Evolutionary conservation across 1,140 invertebrate genomes (phyloP), one percentile per base, ranked within the genome.

Genomic region (Drosophila lini): DNA sequence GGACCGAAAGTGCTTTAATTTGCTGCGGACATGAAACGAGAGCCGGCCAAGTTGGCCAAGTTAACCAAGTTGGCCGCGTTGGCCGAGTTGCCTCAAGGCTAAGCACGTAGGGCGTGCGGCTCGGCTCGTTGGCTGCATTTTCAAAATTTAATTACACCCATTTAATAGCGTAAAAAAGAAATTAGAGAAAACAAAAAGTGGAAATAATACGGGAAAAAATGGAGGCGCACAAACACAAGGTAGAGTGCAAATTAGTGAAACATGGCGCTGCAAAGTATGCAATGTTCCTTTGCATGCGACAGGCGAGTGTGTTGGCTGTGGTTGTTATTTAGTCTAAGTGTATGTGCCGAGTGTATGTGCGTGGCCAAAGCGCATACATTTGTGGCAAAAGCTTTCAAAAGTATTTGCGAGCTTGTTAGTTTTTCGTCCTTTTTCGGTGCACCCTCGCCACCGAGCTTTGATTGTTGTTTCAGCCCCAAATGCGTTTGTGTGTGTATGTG

Each of bases 211-310:
- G 52, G 32, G 52, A n/a, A 10, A 22, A 25, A 50, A 42, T 19
- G 32, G 19, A 65, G 52, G 36, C 13, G 10, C 53, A 73, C 62
- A 70, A 48, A 65, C 53, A 41, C 52, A 82, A 71, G 70, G 80
- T 84, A 77, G 77, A 80, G 83, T 86, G 83, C 80, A 89, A 86
- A 86, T 86, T 86, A 86, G 83, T 83, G 84, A 89, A 83, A 74
- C 76, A 63, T 65, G 60, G 67, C 61, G 83, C 84, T 77, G 68
- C 44, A 78, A 83, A 80, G 61, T 88, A 74, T 74, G 69, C 62
- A 61, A 78, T 63, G 70, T 44, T 65, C 42, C 16, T 69, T 41
- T 41, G 28, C 52, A 38, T 55, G 50, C 50, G 32, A 36, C 11
- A 31, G 25, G 28, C 47, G 19, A 53, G 50, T 53, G 50, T 53